phyloP scores from a whole-genome alignment of 2,888 invertebrate genomes.

The Cataglyphis albicans region DNA sequence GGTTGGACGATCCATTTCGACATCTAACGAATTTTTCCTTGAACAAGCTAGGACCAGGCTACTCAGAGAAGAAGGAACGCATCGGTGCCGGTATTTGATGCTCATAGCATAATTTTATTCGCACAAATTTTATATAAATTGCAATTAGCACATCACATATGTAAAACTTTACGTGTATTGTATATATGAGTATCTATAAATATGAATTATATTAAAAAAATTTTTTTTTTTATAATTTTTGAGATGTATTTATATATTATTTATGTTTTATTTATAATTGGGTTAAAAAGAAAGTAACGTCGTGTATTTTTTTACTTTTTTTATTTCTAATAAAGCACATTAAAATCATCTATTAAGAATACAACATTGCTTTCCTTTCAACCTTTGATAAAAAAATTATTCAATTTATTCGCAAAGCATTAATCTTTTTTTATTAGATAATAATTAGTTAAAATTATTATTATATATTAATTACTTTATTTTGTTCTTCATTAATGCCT shows the following conservation, averaged over 20 bases:
- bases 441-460: conserved; percentile 1
- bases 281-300: no score
- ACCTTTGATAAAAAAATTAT: neutral
- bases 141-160: neutral
- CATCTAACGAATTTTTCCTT: conserved; percentile 97
- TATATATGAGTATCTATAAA: neutral
- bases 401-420: no score
- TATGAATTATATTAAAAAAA: neutral
- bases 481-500: neutral
- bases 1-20: conserved; percentile 93
- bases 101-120: neutral
- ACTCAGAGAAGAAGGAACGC: conserved; percentile 93
- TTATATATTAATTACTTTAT: neutral
- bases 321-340: no score
- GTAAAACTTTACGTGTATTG: neutral
- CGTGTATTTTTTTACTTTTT: no score
- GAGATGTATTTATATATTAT: neutral
- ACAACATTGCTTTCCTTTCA: no score
- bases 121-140: neutral
- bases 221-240: neutral
- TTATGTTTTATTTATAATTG: neutral
- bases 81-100: conserved; percentile 90
- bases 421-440: neutral
- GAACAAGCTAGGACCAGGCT: conserved; percentile 95
- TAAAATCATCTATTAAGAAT: no score